Evolutionary conservation across 2,113 vertebrate species (phyloP).

Genomic region (Eretmochelys imbricata): DNA sequence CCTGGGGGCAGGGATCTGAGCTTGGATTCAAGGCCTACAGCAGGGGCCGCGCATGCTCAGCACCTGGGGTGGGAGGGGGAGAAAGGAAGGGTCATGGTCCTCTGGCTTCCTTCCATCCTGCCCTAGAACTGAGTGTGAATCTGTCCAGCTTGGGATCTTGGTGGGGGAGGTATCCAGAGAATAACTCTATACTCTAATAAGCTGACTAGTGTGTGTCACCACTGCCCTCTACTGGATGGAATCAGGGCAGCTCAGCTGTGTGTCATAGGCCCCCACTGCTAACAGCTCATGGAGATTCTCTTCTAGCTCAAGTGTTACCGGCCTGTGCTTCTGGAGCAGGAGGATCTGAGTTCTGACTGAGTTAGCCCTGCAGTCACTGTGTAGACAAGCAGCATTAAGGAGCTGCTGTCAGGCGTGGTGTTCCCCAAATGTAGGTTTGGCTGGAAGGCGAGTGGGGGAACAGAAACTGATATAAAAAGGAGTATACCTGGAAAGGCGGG

Average conservation of each 20-base stretch:
- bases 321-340: neutral
- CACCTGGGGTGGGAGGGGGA: too few species aligned
- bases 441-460: neutral
- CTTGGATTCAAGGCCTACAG: too few species aligned
- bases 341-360: neutral
- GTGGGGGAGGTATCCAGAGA: neutral
- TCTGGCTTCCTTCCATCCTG: neutral
- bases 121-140: neutral
- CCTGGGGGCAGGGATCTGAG: too few species aligned
- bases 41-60: too few species aligned
- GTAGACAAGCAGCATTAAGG: neutral
- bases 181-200: neutral
- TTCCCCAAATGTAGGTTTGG: neutral
- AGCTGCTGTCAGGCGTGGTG: neutral
- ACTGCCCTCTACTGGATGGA: neutral
- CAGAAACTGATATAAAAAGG: neutral
- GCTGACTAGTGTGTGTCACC: neutral
- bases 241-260: neutral
- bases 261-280: neutral
- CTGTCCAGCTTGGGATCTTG: neutral
- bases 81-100: neutral
- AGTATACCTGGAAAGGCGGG: neutral
- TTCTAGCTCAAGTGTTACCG: neutral
- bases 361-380: neutral
- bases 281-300: neutral